These are phyloP conservation scores for Oncorhynchus keta DNA, from an alignment of 2,113 vertebrate genomes.

Conservation along the genomic window DNA sequence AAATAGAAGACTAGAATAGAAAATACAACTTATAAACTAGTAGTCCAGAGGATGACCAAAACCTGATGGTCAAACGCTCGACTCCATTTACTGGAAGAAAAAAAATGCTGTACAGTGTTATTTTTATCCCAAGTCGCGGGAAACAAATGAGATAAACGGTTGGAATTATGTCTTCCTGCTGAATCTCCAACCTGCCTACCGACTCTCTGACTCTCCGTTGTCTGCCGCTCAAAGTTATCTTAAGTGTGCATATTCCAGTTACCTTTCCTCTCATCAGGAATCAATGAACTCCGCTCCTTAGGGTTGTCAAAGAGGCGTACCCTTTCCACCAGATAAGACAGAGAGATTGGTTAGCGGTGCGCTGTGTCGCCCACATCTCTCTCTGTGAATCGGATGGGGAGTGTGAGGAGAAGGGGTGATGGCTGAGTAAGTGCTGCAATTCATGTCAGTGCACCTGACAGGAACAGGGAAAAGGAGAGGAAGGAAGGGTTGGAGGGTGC, in stretches of 20 bases:
- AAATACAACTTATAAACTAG: no score
- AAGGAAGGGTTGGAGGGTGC: not conserved
- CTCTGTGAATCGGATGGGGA: not conserved
- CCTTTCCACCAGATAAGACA: not conserved
- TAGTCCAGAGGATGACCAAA: no score
- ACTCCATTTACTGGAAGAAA: no score
- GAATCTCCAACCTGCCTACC: conserved; percentile 1
- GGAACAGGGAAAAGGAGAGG: conserved; percentile 6
- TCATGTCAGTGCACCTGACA: not conserved
- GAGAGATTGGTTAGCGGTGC: not conserved
- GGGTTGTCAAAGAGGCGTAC: conserved; percentile 9
- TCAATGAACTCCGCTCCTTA: conserved; percentile 24
- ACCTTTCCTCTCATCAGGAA: conserved; percentile 35
- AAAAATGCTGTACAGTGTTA: no score
- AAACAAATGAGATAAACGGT: no score
- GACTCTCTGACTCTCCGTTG: not conserved
- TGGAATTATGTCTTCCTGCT: no score
- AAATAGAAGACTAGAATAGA: no score
- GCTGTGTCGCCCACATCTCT: not conserved
- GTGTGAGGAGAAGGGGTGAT: not conserved
- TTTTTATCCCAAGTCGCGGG: no score
- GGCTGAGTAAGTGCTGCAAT: not conserved
- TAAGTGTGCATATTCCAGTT: conserved; percentile 11
- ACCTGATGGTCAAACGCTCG: no score
- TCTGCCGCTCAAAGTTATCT: not conserved